Percentiles rank a stretch among this genome's conserved stretches.
These are phyloP conservation scores for Ginglymostoma cirratum DNA, from an alignment of 2,113 vertebrate genomes.

Conservation along the genomic window DNA sequence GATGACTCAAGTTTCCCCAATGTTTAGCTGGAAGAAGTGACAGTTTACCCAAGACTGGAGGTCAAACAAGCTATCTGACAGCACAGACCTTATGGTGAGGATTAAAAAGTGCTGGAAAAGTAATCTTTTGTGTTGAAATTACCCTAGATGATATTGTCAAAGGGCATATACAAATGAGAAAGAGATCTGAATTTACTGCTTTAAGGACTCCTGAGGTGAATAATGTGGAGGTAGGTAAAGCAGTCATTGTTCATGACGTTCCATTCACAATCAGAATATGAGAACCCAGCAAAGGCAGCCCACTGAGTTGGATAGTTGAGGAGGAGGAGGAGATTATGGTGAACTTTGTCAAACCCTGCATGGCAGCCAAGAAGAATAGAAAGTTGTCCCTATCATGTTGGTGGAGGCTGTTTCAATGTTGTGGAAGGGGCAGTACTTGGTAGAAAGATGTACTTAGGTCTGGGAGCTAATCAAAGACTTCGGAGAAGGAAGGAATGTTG, in stretches of 20 bases:
- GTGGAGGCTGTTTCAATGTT: not conserved
- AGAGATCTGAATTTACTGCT: not conserved
- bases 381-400: not conserved
- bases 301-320: not conserved
- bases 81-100: not conserved
- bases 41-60: not conserved
- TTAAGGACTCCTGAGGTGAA: not conserved
- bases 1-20: not conserved
- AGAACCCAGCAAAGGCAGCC: not conserved
- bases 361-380: not conserved
- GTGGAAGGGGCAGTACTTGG: not conserved
- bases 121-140: not conserved
- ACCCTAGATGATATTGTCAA: not conserved
- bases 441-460: not conserved
- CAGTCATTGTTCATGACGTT: not conserved
- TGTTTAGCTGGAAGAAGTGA: not conserved
- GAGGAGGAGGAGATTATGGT: not conserved
- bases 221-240: not conserved
- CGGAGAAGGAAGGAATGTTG: not conserved
- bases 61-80: not conserved
- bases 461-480: not conserved
- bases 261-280: not conserved
- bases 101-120: not conserved
- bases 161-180: not conserved
- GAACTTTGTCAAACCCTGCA: not conserved